phyloP scores from a whole-genome alignment of 2,113 vertebrate species.

The Petromus typicus region DNA sequence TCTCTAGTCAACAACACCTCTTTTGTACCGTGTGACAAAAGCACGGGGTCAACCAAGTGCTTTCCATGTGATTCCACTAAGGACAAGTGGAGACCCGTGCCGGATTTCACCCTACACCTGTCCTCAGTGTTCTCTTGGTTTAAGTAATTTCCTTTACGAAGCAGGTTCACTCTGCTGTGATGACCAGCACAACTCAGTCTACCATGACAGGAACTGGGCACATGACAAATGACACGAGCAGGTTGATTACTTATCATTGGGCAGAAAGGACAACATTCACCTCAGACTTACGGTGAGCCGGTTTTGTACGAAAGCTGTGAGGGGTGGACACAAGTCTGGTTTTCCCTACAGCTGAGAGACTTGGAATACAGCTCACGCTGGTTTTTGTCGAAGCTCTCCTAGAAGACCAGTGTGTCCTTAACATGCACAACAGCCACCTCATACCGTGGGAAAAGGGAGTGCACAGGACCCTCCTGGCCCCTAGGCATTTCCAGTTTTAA shows the following conservation, averaged over 20 bases:
- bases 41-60: not conserved
- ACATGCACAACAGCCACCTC: no score
- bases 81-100: not conserved
- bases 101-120: not conserved
- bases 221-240: not conserved
- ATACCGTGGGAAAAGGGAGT: not conserved
- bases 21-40: not conserved
- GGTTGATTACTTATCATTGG: not conserved
- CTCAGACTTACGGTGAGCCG: no score
- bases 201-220: no score
- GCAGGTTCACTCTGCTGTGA: not conserved
- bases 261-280: no score
- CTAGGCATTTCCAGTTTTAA: not conserved
- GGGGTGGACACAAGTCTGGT: no score
- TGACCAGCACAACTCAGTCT: not conserved
- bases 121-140: not conserved
- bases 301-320: not conserved
- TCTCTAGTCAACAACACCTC: not conserved
- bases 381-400: not conserved
- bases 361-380: no score
- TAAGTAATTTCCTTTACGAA: not conserved
- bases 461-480: no score
- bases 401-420: not conserved
- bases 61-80: not conserved
- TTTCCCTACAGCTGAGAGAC: not conserved